Base-by-base conservation (phyloP, 2,888 invertebrate genomes). In the Unio pictorum region DNA sequence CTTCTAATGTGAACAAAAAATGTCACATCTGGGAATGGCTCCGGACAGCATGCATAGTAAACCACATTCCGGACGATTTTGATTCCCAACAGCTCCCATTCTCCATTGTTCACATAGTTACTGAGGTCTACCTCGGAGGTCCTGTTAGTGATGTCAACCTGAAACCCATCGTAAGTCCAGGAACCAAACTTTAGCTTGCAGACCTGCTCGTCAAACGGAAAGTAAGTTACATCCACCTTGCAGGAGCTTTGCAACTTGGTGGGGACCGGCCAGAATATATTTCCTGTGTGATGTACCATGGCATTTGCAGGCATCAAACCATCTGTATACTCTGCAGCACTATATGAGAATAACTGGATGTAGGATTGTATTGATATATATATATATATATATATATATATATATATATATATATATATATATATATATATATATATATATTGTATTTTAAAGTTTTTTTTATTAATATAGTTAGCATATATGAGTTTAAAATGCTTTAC, bases 231-330 rank as follows among this genome's bases (percentile, higher is more conserved):
- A 71, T 90, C 89, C 26, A 92, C 91, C 72, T 91, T 92, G 82
- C 92, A 92, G 7, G 92, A 91, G 75, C 91, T 91, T 66, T 91
- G 90, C 34, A 92, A 89, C 79, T 92, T 92, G 55, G 92, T 92
- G 20, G 92, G 92, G 4, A 92, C 91, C 0, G 92, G 92, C 92
- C 92, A 92, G 84, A 92, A 92, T 1, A 92, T 91, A 63, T 91
- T 91, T 7, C 92, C 92, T 70, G 90, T 89, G 74, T 86, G 84
- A 34, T 89, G 88, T 11, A 92, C 90, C 91, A 92, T 92, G 8
- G 92, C 92, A 65, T 92, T 90, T 17, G 92, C 91, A 45, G 91
- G 90, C 92, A 92, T 92, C 81, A 91, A 89, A 5, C 92, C 92
- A 45, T 91, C 90, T 0, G 92, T 92, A 83, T 92, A 92, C 83